Percentiles rank a stretch among this genome's conserved stretches.
phyloP scores from a whole-genome alignment of 2,113 vertebrate genomes.

The Oenanthe oenanthe region DNA sequence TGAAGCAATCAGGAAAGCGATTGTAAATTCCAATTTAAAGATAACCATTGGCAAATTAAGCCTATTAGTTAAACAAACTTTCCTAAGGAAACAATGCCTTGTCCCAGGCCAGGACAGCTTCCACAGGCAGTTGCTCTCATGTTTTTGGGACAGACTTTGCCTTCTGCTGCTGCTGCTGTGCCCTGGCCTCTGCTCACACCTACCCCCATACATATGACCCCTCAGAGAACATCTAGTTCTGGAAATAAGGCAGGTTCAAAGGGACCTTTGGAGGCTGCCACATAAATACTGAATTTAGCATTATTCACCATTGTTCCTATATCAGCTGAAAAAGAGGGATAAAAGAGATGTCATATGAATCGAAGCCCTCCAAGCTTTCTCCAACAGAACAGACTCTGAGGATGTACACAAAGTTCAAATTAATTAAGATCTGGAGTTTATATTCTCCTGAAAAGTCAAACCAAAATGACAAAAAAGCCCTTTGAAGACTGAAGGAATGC shows the following conservation, averaged over 20 bases:
- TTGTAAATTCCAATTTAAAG: constrained; percentile 48
- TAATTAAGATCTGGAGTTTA: not conserved
- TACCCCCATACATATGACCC: rapidly evolving
- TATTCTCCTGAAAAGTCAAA: not conserved
- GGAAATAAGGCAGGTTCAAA: not conserved
- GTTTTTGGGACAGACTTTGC: not conserved
- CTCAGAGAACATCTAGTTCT: not conserved
- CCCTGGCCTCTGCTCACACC: not conserved
- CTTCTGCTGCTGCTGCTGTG: not conserved
- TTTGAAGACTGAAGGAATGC: not conserved
- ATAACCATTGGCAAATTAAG: constrained; percentile 47
- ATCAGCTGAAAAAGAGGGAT: not conserved
- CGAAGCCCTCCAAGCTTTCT: not conserved
- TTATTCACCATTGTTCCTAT: not conserved
- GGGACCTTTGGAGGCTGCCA: not conserved
- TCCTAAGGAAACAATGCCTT: not conserved
- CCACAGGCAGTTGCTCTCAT: not conserved
- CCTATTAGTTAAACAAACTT: constrained; percentile 44
- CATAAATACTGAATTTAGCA: not conserved
- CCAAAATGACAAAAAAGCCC: not conserved
- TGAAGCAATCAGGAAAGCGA: constrained; percentile 65
- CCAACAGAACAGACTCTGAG: not conserved
- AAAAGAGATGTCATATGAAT: not conserved
- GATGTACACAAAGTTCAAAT: not conserved
- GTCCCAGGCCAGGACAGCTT: not conserved